Base-by-base conservation (phyloP, 1,140 invertebrate genomes). In the Halyomorpha halys region DNA sequence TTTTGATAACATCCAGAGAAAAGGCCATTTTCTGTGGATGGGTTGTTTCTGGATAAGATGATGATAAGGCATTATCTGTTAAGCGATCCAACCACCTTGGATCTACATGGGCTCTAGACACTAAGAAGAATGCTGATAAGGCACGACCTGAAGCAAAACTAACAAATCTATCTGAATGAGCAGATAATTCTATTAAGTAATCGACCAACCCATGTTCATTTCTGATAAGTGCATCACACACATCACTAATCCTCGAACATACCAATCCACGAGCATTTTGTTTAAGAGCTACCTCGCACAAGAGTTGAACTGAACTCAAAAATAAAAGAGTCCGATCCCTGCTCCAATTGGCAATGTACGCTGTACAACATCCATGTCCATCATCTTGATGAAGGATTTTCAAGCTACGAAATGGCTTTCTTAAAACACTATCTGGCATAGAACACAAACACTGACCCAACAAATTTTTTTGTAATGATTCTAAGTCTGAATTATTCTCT, bases 251-350 rank as follows among this genome's bases (percentile, higher is more conserved):
- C 67, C 83, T 82, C 30, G 83, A 82, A 75, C 90, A 92, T 74
- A 91, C 86, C 23, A 85, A 80, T 1, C 89, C 88, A 68, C 83
- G 84, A 44, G 81, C 82, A 69, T 89, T 89, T 74, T 93, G 90
- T 71, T 89, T 88, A 51, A 90, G 79, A 69, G 90, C 89, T 27
- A 90, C 82, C 72, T 91, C 88, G 72, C 90, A 91, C 53, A 92
- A 76, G 8, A 92, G 75, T 68, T 92, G 88, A 67, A 92, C 78
- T 67, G 86, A 87, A 61, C 88, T 90, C 56, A 92, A 75, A 71
- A 89, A 90, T 68, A 88, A 82, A 8, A 91, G 71, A 9, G 84
- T 81, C 71, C 84, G 82, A 65, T 84, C 83, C 5, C 82, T 73
- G 9, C 84, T 83, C 86, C 86, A 90, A 67, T 87, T 82, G 3